Evolutionary conservation across 2,888 invertebrate genomes (phyloP), one percentile per base, ranked within the genome.

Genomic region (Encarsia formosa): DNA sequence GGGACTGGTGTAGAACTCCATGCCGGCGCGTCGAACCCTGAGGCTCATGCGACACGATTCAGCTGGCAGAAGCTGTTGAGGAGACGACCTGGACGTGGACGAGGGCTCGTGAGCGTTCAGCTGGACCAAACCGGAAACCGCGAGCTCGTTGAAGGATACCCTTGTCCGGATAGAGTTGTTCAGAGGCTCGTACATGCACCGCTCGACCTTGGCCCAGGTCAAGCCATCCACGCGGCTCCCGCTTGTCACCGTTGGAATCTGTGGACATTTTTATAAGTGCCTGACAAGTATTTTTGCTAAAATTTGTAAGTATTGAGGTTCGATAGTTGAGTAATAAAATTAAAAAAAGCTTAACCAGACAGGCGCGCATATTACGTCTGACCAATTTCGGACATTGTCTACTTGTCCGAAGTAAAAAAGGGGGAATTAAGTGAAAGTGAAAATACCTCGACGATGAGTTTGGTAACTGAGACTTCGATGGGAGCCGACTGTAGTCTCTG

Each of bases 21-120:
- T 86, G 4, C 89, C 90, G 0, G 89, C 88, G 64, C 85, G 84
- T 31, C 89, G 76, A 34, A 88, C 73, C 57, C 88, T 77, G 46
- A 90, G 69, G 52, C 87, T 89, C 89, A 90, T 89, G 61, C 85
- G 86, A 63, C 90, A 90, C 11, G 83, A 73, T 77, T 64, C 83
- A 72, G 53, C 78, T 70, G 68, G 65, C 37, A 65, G 59, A 3
- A 60, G 61, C 6, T 22, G 44, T 29, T 16, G 9, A 6, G 58
- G 26, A 16, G 13, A 15, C 3, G 4, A 8, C n/a, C 35, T 5
- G n/a, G 45, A 15, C 18, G n/a, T 45, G 2, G 54, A 49, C 5
- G 59, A 63, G 53, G 62, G 61, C 47, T 65, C 64, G n/a, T 60
- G 56, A 5, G 34, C 26, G 3, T 44, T 18, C 31, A 88, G 71